Evolutionary conservation across 2,797 vertebrate species (phyloP).

Genomic region (Enteromius mattozi): DNA sequence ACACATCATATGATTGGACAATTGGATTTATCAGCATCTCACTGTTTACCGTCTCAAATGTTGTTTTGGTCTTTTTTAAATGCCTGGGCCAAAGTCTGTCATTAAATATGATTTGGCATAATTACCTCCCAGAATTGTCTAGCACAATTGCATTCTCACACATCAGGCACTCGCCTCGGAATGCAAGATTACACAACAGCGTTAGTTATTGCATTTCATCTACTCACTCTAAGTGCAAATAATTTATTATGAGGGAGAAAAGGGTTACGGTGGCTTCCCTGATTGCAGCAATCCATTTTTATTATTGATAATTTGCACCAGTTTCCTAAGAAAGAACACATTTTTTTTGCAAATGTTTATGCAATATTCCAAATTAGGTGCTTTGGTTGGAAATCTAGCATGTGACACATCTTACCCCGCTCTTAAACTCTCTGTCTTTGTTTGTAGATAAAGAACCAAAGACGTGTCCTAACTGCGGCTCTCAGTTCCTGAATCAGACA

Average conservation of each 20-base stretch:
- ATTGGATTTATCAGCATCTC: not conserved
- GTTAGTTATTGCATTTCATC: not conserved
- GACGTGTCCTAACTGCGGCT: constrained; percentile 80
- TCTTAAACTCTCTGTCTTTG: not conserved
- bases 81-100: not conserved
- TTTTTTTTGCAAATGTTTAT: not conserved
- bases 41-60: not conserved
- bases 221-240: not conserved
- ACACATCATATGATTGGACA: not conserved
- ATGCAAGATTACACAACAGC: not conserved
- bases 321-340: not conserved
- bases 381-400: not conserved
- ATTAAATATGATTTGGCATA: not conserved
- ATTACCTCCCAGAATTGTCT: constrained; percentile 6
- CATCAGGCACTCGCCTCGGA: not conserved
- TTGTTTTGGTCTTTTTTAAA: not conserved
- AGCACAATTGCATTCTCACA: not conserved
- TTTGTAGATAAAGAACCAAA: constrained; percentile 80
- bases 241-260: not conserved
- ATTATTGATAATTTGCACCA: not conserved
- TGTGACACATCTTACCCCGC: not conserved
- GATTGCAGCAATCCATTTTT: not conserved
- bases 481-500: constrained; percentile 83
- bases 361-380: not conserved
- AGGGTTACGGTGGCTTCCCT: not conserved